Percentiles rank a stretch among this genome's conserved stretches.
These are phyloP conservation scores for Paracanthobrama guichenoti DNA, from an alignment of 2,113 vertebrate genomes.

Conservation along the genomic window DNA sequence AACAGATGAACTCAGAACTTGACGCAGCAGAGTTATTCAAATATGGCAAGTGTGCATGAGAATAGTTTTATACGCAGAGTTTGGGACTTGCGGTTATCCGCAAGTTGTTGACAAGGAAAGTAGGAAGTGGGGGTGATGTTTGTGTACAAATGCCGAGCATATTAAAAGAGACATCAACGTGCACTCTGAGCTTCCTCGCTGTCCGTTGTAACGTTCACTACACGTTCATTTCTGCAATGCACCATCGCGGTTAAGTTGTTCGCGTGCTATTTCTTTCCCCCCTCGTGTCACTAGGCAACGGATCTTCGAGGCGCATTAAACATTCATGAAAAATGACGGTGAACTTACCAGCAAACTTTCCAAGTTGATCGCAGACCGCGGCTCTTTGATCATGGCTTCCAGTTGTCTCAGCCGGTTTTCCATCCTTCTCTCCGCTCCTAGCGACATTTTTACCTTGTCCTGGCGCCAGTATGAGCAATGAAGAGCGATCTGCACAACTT, in stretches of 20 bases:
- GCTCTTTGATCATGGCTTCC: slow-evolving; percentile 91
- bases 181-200: not conserved
- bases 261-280: slow-evolving; percentile 38
- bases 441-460: slow-evolving; percentile 77
- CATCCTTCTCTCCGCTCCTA: slow-evolving; percentile 81
- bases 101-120: not conserved
- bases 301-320: slow-evolving; percentile 58
- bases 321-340: slow-evolving; percentile 58
- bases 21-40: slow-evolving; percentile 40
- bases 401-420: slow-evolving; percentile 87
- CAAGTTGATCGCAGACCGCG: slow-evolving; percentile 90
- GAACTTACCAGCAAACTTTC: slow-evolving; percentile 95
- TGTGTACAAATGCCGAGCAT: not conserved
- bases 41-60: slow-evolving; percentile 35
- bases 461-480: slow-evolving; percentile 32
- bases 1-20: slow-evolving; percentile 43
- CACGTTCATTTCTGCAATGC: slow-evolving; percentile 6
- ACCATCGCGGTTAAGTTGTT: not conserved
- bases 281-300: slow-evolving; percentile 44
- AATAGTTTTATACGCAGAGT: not conserved
- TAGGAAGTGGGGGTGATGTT: not conserved
- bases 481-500: slow-evolving; percentile 33
- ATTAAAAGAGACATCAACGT: not conserved
- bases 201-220: too few relatives aligned
- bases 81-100: not conserved